Base-by-base conservation (phyloP, 2,113 vertebrate genomes). In the Grus americana region DNA sequence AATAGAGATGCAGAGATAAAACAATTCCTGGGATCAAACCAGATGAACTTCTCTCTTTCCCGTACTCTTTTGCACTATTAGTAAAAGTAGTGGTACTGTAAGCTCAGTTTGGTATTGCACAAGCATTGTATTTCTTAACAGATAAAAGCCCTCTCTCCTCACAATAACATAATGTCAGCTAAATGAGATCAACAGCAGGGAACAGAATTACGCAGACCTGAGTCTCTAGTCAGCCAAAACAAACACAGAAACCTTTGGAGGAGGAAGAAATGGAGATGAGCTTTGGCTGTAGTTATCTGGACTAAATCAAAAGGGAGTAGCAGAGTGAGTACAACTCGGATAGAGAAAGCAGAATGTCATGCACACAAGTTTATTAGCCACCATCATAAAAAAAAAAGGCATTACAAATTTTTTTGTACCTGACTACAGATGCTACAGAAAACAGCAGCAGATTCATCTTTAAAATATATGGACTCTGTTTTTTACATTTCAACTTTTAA, bases 291-390 rank as follows among this genome's bases (percentile, higher is more conserved):
- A 67, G 26, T 50, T 65, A 59, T n/a, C 36, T 19, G 9, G 75
- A 88, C 18, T 76, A 62, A 78, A 50, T 88, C 75, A 80, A 55
- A 86, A 62, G 23, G 52, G 29, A 94, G 15, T 3, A 94, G 15
- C 3, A 55, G 22, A 46, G 16, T 16, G 19, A 71, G 49, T 46
- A 73, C 0, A 0, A 67, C 46, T 38, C 2, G 0, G 27, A 58
- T 1, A 86, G 42, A 81, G 17, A 67, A 80, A 61, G 36, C 18
- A 42, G 10, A 68, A 12, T 23, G 16, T 71, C 59, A 90, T 66
- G 4, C n/a, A 78, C 29, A 70, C 0, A 2, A 66, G 20, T 86
- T 79, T 49, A 70, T 72, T 47, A 78, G 58, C 47, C 71, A 34
- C 23, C 42, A 65, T 36, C 16, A 59, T 12, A 54, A 80, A 85